A percentile compares a stretch with the other conserved stretches of the same genome.
phyloP scores from a whole-genome alignment of 30 jellyfish, hydroid and myxozoan species.

The Chironex yamaguchii region DNA sequence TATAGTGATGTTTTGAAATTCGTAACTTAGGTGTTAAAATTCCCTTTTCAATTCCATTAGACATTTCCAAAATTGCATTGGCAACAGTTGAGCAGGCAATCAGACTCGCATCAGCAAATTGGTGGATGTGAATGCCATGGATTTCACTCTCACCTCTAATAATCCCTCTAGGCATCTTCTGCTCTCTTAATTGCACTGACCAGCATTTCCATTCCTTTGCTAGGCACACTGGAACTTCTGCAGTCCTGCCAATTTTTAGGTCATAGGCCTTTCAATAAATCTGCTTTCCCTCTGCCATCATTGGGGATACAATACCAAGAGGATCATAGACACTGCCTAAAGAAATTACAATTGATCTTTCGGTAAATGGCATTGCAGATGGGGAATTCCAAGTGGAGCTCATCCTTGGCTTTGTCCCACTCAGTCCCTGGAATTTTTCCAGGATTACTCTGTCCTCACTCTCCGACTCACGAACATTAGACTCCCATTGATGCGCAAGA shows the following conservation, averaged over 20 bases:
- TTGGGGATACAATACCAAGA: no score
- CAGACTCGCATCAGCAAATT: conserved; percentile 76
- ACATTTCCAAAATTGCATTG: conserved; percentile 42
- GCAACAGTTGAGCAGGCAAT: conserved; percentile 66
- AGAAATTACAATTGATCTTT: no score
- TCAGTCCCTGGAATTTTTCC: no score
- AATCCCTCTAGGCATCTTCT: conserved; percentile 59
- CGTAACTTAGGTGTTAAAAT: conserved; percentile 70
- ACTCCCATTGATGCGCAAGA: no score
- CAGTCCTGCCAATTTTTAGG: conserved; percentile 21
- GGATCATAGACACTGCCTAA: no score
- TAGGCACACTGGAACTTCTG: conserved; percentile 24
- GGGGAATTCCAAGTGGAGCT: no score
- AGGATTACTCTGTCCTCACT: no score
- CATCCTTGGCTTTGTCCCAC: no score
- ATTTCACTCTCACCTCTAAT: conserved; percentile 14
- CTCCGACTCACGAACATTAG: no score
- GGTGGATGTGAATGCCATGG: conserved; percentile 48
- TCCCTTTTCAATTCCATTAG: conserved; percentile 39
- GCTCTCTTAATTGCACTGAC: conserved; percentile 46
- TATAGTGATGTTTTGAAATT: conserved; percentile 52
- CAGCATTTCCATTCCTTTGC: conserved; percentile 11
- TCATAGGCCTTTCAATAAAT: conserved; percentile 56
- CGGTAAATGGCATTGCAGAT: no score
- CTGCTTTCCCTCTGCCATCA: conserved; percentile 54